These are phyloP conservation scores for Lacerta bilineata DNA, from an alignment of 2,797 vertebrate genomes.

Conservation along the genomic window DNA sequence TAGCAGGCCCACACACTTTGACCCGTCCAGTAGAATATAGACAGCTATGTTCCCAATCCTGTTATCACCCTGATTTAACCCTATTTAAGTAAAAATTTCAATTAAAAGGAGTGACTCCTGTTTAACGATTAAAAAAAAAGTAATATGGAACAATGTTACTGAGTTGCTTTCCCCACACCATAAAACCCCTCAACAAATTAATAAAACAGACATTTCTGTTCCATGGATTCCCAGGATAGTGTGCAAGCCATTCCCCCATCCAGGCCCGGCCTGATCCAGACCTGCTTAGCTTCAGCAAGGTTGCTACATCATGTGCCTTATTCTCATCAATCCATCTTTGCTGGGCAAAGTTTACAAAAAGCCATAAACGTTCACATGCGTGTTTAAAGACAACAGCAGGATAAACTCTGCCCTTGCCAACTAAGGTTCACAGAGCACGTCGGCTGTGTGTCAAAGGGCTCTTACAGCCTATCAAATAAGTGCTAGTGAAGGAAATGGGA, in stretches of 20 bases:
- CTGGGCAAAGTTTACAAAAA: neutral
- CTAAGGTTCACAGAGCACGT: neutral
- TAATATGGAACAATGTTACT: neutral
- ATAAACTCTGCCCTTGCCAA: constrained; percentile 3
- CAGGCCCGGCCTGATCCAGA: neutral
- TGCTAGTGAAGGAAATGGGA: neutral
- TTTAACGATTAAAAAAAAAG: neutral
- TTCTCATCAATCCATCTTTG: constrained; percentile 4
- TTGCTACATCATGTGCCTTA: neutral
- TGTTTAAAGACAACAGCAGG: neutral
- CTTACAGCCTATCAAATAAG: constrained; percentile 5
- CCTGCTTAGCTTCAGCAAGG: neutral
- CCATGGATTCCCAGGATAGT: neutral
- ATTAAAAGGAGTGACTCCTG: neutral
- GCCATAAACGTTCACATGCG: neutral
- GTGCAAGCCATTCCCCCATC: neutral
- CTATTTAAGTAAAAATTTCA: neutral
- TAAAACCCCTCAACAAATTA: no score
- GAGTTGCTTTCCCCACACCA: neutral
- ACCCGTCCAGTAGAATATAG: neutral
- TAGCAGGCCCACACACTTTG: neutral
- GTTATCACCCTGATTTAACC: no score
- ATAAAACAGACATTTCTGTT: neutral
- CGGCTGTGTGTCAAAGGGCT: neutral
- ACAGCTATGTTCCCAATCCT: neutral